Evolutionary conservation across 1,140 invertebrate genomes (phyloP).

Genomic region (Argopecten irradians): DNA sequence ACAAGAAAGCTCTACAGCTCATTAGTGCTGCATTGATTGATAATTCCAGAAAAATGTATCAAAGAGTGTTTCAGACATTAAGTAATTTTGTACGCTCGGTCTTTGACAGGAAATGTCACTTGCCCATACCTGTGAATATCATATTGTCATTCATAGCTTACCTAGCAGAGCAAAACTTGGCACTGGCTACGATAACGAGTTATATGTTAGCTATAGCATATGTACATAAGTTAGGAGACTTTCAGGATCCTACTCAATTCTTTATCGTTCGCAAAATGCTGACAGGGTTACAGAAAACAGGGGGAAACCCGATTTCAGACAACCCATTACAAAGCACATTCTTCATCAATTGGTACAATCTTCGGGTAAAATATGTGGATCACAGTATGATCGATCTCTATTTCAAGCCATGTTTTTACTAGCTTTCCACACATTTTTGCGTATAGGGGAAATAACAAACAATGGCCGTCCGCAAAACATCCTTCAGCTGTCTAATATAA

Average conservation of each 20-base stretch:
- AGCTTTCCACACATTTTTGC: conserved; percentile 30
- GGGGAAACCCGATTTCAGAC: background rate
- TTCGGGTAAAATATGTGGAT: background rate
- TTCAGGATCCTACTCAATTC: background rate
- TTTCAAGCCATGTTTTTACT: conserved; percentile 30
- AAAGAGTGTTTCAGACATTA: background rate
- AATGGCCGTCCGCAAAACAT: background rate
- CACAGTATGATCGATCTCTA: background rate
- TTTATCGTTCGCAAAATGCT: conserved; percentile 27
- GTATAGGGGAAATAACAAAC: conserved; percentile 29
- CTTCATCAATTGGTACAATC: background rate
- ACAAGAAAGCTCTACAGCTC: background rate
- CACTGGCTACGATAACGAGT: background rate
- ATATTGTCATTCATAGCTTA: conserved; percentile 2
- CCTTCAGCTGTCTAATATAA: background rate
- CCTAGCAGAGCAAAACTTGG: background rate
- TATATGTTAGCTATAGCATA: conserved; percentile 36
- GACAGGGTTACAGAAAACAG: background rate
- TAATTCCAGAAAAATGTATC: background rate
- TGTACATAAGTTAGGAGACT: background rate
- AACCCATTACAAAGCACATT: conserved; percentile 22
- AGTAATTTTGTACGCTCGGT: background rate
- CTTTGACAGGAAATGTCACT: background rate
- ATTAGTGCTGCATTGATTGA: background rate
- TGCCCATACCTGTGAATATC: background rate